Percentiles rank a stretch among this genome's conserved stretches.
phyloP scores from a whole-genome alignment of 2,888 invertebrate genomes.

The Drosophila nigricruria region DNA sequence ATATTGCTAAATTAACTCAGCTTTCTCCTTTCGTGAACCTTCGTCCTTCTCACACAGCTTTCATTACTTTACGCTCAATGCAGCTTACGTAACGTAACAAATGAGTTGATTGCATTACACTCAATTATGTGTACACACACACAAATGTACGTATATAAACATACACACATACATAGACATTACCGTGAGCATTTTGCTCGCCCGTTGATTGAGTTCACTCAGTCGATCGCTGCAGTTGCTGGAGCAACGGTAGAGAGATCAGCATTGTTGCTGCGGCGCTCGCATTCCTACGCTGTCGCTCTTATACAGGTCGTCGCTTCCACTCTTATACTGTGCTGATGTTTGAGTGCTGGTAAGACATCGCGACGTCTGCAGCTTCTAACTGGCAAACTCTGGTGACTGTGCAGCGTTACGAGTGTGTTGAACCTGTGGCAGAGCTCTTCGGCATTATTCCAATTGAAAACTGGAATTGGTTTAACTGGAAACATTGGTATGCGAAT shows the following conservation, averaged over 20 bases:
- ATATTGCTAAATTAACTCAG: neutral
- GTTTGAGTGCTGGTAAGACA: slow-evolving; percentile 34
- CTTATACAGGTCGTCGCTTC: slow-evolving; percentile 33
- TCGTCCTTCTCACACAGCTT: slow-evolving; percentile 32
- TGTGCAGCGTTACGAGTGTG: slow-evolving; percentile 72
- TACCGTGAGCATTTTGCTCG: neutral
- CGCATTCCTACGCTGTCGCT: slow-evolving; percentile 16
- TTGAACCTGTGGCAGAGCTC: slow-evolving; percentile 70
- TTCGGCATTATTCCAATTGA: slow-evolving; percentile 70
- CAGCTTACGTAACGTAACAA: slow-evolving; percentile 1
- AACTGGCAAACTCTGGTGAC: slow-evolving; percentile 54
- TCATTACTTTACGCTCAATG: slow-evolving; percentile 7
- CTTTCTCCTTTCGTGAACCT: neutral
- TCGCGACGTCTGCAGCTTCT: slow-evolving; percentile 64
- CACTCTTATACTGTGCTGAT: slow-evolving; percentile 43
- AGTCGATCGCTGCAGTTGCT: slow-evolving; percentile 8
- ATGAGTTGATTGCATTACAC: neutral
- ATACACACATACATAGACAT: neutral
- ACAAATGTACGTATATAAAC: neutral
- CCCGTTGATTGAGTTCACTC: slow-evolving; percentile 11
- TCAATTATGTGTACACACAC: slow-evolving; percentile 7
- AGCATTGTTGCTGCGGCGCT: neutral
- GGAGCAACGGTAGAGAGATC: neutral
- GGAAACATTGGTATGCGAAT: slow-evolving; percentile 79
- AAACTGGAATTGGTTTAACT: slow-evolving; percentile 82